Conservation (phyloP, 2,888 invertebrate genomes). For the Lycia hirtaria region DNA sequence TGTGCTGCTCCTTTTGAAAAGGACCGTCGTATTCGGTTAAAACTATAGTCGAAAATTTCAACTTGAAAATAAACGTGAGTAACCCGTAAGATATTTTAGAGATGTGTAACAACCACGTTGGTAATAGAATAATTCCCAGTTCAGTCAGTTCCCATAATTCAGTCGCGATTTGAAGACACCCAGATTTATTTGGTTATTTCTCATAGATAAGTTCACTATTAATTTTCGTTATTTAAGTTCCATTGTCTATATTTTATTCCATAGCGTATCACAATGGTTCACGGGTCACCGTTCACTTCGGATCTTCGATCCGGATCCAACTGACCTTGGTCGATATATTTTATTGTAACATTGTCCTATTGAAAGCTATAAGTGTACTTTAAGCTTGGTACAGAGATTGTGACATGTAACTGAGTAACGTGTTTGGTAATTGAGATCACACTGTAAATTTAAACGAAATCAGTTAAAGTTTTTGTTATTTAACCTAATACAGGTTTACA, state of each 20-base stretch:
- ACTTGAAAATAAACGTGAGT: no score
- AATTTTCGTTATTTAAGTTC: background rate
- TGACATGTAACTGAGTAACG: background rate
- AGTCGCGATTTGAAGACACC: no score
- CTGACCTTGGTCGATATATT: conserved; percentile 72
- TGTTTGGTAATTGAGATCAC: background rate
- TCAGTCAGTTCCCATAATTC: no score
- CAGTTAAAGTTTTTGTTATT: background rate
- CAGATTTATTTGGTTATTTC: no score
- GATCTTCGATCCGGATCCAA: conserved; percentile 75
- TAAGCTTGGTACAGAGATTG: background rate
- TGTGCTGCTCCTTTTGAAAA: no score
- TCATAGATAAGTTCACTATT: background rate
- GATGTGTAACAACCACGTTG: no score
- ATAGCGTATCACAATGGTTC: conserved; percentile 67
- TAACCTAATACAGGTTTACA: background rate
- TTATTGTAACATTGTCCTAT: conserved; percentile 49
- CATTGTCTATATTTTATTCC: conserved; percentile 11
- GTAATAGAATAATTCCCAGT: no score
- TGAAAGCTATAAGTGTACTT: conserved; percentile 16
- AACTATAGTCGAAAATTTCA: no score
- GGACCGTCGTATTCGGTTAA: no score
- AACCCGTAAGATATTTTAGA: no score
- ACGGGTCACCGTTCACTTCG: conserved; percentile 75
- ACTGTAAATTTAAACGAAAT: background rate